A percentile compares a stretch with the other conserved stretches of the same genome.
Conservation (phyloP, 2,888 invertebrate genomes). For the Metopia argyrocephala region DNA sequence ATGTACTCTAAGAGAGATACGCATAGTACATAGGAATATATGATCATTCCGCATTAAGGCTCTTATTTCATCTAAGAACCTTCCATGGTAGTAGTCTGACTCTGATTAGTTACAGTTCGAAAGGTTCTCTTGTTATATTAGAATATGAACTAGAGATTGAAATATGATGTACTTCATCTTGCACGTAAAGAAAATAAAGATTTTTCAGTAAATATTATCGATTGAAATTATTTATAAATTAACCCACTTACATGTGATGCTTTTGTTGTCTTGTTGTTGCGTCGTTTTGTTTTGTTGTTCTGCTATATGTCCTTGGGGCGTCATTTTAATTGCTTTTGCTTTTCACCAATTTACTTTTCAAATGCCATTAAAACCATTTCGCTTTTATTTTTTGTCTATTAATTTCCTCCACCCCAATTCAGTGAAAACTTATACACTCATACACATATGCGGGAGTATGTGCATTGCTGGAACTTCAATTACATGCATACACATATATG, state of each 20-base stretch:
- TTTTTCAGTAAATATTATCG: too few relatives aligned
- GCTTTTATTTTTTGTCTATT: conserved; percentile 64
- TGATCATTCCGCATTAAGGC: too few relatives aligned
- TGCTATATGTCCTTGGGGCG: conserved; percentile 79
- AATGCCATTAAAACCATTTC: conserved; percentile 75
- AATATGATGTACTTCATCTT: too few relatives aligned
- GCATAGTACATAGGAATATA: too few relatives aligned
- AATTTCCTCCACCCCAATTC: background rate
- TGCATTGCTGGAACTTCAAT: conserved; percentile 9
- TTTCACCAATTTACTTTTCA: conserved; percentile 77
- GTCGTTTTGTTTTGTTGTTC: conserved; percentile 26
- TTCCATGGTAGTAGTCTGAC: too few relatives aligned
- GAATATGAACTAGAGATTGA: too few relatives aligned
- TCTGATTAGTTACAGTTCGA: too few relatives aligned
- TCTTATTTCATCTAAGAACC: too few relatives aligned
- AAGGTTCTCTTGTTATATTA: too few relatives aligned
- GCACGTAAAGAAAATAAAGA: too few relatives aligned
- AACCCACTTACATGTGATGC: background rate
- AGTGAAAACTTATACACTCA: background rate
- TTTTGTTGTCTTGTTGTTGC: background rate
- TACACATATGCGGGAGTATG: background rate
- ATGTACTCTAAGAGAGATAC: too few relatives aligned
- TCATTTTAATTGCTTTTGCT: conserved; percentile 76
- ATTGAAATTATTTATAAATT: conserved; percentile 18
- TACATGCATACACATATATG: background rate